Evolutionary conservation across 2,797 vertebrate genomes (phyloP).

Genomic region (Sebastes hopkinsi): DNA sequence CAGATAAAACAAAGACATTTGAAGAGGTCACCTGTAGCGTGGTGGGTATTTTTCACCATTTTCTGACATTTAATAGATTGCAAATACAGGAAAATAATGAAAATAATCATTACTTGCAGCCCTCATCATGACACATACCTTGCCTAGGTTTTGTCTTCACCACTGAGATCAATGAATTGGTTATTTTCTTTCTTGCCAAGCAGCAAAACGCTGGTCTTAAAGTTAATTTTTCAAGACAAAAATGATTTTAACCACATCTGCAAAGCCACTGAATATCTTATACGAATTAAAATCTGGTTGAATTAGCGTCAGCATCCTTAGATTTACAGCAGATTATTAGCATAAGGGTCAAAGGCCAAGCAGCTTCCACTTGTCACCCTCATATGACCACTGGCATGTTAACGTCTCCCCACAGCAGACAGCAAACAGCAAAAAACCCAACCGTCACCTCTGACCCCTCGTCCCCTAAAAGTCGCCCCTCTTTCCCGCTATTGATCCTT

Average conservation of each 20-base stretch:
- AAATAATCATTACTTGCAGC: neutral
- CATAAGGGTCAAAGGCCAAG: conserved; percentile 58
- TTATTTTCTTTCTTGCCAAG: neutral
- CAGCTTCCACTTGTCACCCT: conserved; percentile 58
- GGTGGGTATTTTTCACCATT: neutral
- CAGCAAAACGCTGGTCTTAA: neutral
- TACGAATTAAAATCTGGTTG: neutral
- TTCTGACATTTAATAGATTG: neutral
- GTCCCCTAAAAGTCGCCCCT: conserved; percentile 10
- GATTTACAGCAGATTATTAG: conserved; percentile 28
- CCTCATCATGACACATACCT: neutral
- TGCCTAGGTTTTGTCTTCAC: neutral
- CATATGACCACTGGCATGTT: conserved; percentile 55
- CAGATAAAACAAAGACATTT: neutral
- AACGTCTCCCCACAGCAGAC: conserved; percentile 35
- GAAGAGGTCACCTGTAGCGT: neutral
- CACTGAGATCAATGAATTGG: neutral
- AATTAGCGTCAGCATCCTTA: conserved; percentile 19
- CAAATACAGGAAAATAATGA: neutral
- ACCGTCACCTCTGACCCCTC: conserved; percentile 72
- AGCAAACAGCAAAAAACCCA: conserved; percentile 64
- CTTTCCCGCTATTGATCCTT: conserved; percentile 73
- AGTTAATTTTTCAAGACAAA: neutral
- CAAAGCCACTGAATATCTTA: neutral
- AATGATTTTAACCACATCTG: neutral